phyloP scores from a whole-genome alignment of 2,888 invertebrate species.

The Phaonia tiefii region DNA sequence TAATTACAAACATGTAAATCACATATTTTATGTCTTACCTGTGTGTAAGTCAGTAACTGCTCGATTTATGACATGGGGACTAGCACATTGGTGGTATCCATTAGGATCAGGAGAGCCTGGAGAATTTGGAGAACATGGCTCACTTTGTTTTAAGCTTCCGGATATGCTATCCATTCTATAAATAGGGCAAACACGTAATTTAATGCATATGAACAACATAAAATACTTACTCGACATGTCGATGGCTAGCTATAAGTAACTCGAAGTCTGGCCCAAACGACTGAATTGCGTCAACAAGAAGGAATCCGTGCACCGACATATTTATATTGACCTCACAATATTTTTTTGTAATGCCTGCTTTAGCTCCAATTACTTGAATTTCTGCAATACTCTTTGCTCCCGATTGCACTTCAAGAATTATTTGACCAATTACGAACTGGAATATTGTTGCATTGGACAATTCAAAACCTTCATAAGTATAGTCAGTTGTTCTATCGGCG shows the following conservation, averaged over 20 bases:
- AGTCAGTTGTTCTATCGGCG: conserved; percentile 21
- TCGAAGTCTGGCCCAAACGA: conserved; percentile 98
- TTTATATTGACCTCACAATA: conserved; percentile 88
- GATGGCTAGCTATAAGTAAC: conserved; percentile 95
- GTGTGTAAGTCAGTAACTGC: conserved; percentile 82
- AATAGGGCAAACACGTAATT: conserved; percentile 41
- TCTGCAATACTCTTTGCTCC: conserved; percentile 95
- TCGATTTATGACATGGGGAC: conserved; percentile 82
- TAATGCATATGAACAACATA: too few species aligned
- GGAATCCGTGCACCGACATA: conserved; percentile 94
- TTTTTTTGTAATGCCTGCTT: conserved; percentile 87
- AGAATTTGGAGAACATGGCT: conserved; percentile 93
- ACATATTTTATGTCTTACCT: conserved; percentile 71
- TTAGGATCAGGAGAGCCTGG: conserved; percentile 87
- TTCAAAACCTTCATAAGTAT: conserved; percentile 53
- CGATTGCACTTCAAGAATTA: conserved; percentile 93
- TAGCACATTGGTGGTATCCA: conserved; percentile 80
- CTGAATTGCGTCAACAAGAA: conserved; percentile 96
- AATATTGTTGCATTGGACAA: conserved; percentile 86
- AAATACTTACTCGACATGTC: conserved; percentile 89
- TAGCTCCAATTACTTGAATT: conserved; percentile 94
- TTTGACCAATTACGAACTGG: conserved; percentile 93
- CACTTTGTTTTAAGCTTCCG: conserved; percentile 94
- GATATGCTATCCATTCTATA: conserved; percentile 94
- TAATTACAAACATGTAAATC: too few species aligned